Evolutionary conservation across 2,888 invertebrate genomes (phyloP).

Genomic region (Eristalis arbustorum): DNA sequence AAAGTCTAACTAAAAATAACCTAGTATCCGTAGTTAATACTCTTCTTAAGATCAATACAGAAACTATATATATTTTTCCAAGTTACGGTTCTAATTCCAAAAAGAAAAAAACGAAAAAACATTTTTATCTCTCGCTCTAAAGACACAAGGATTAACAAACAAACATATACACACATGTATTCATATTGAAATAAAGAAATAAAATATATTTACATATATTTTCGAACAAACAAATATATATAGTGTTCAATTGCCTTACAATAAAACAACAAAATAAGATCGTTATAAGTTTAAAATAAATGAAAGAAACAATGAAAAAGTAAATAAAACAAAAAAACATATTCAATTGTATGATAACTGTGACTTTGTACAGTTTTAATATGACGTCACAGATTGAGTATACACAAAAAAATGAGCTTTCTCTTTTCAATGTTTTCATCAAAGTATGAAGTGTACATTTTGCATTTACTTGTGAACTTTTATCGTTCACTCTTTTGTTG

Average conservation of each 20-base stretch:
- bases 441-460: constrained; percentile 19
- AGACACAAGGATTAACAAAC: constrained; percentile 3
- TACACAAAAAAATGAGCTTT: constrained; percentile 32
- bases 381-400: constrained; percentile 26
- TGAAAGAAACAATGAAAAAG: constrained; percentile 6
- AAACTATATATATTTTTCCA: not conserved
- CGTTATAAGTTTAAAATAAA: constrained; percentile 33
- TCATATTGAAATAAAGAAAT: not conserved
- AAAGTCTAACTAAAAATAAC: not conserved
- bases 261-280: constrained; percentile 14
- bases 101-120: not conserved
- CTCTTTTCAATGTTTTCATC: constrained; percentile 41
- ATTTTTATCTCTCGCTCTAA: not conserved
- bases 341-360: constrained; percentile 9
- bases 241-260: constrained; percentile 64
- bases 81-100: not conserved
- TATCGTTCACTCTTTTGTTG: constrained; percentile 38
- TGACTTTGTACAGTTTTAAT: constrained; percentile 37
- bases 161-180: constrained; percentile 1
- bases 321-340: too few relatives aligned
- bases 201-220: constrained; percentile 15
- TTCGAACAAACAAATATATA: constrained; percentile 20
- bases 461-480: constrained; percentile 41
- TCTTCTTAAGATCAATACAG: not conserved
- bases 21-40: not conserved